Conservation (phyloP, 2,888 invertebrate species). For the Gibbula magus region DNA sequence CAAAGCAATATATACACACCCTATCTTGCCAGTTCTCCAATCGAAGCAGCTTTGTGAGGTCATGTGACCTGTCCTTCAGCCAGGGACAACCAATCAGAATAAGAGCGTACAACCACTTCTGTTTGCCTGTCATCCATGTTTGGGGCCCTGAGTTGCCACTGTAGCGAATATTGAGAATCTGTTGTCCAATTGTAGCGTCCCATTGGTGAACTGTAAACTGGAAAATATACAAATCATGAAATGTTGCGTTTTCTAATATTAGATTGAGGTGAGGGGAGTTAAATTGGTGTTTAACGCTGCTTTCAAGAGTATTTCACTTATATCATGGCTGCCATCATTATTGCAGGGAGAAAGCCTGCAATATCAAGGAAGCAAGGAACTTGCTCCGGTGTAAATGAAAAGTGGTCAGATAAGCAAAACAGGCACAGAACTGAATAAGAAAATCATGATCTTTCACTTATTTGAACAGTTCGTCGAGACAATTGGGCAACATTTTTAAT, state of each 20-base stretch:
- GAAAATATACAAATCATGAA: conserved; percentile 35
- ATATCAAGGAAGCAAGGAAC: no score
- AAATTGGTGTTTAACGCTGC: no score
- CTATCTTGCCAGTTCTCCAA: conserved; percentile 44
- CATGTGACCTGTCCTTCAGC: conserved; percentile 62
- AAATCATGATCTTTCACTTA: no score
- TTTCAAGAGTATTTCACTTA: no score
- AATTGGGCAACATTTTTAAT: no score
- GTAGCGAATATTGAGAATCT: conserved; percentile 86
- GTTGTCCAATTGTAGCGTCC: conserved; percentile 86
- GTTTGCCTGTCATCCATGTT: conserved; percentile 59
- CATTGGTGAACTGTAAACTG: conserved; percentile 63
- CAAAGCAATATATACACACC: conserved; percentile 39
- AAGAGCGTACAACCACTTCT: conserved; percentile 65
- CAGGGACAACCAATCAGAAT: conserved; percentile 66
- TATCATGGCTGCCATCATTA: no score
- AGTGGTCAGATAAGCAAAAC: no score
- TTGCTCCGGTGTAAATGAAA: no score
- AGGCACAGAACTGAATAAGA: no score
- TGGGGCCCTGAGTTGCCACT: conserved; percentile 39
- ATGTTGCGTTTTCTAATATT: background rate
- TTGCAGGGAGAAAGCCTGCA: no score
- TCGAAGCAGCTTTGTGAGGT: conserved; percentile 46
- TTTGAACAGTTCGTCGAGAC: no score
- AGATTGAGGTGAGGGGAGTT: no score